Base-by-base conservation (phyloP, 2,888 invertebrate species). In the Dasypogon diadema region DNA sequence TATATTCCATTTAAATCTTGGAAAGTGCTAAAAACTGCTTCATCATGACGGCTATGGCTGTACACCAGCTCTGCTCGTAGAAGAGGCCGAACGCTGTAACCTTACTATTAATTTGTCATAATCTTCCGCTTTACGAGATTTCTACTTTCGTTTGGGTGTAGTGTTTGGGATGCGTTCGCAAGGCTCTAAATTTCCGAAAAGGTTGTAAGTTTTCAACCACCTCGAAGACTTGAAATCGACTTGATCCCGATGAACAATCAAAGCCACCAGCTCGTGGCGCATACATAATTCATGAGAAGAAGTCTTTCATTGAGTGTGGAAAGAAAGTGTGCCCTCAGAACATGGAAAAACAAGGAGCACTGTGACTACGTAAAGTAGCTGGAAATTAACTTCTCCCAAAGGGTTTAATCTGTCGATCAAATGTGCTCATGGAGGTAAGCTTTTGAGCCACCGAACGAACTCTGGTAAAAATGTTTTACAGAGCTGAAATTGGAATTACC, bases 41-140 rank as follows among this genome's bases (percentile, higher is more conserved):
- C 46, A 42, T 65, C 65, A 60, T n/a, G n/a, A n/a, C 60, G 37
- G 24, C 55, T n/a, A 18, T 5, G 37, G 60, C 21, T 18, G 37
- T 37, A 30, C 18, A 30, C 37, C 30, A 37, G 60, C 21, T 42
- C 10, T 37, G 22, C 63, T 63, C 42, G 63, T 30, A 12, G 37
- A 65, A 70, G 16, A 51, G 54, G 70, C 54, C 54, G 24, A 30
- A 16, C 34, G 54, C n/a, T 24, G 68, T 48, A 68, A 51, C 24
- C 68, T 68, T 51, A 46, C 68, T 68, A 68, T 68, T 30, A 70
- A 70, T 70, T 70, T 70, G 70, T 70, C 70, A 70, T 70, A 70
- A 70, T 70, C 70, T 70, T 54, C 54, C 51, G 51, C 24, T 68
- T 68, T 68, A 14, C 37, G 24, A 65, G 46, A 65, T 65, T 65